phyloP scores from a whole-genome alignment of 1,140 invertebrate genomes.

The Lamellibrachia luymesi region DNA sequence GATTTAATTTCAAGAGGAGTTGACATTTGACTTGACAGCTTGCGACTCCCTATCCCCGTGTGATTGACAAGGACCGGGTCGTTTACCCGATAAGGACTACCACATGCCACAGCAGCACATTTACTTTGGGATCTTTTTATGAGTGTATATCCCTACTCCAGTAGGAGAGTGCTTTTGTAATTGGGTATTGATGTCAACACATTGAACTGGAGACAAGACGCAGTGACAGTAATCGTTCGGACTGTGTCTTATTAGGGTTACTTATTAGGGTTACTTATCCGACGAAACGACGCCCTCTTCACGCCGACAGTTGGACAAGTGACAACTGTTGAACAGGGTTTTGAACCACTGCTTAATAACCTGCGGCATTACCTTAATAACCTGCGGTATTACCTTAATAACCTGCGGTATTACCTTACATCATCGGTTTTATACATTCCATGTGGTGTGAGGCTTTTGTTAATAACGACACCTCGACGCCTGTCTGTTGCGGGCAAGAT shows the following conservation, averaged over 20 bases:
- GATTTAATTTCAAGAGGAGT: background rate
- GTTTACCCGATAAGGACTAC: background rate
- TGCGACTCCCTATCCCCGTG: background rate
- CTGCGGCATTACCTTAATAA: background rate
- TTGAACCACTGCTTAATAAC: background rate
- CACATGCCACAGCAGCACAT: background rate
- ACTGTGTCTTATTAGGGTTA: background rate
- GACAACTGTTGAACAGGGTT: background rate
- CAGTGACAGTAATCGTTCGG: background rate
- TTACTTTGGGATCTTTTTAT: background rate
- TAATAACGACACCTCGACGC: too few relatives aligned
- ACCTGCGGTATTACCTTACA: background rate
- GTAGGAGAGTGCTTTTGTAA: background rate
- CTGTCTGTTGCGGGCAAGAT: too few relatives aligned
- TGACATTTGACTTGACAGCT: background rate
- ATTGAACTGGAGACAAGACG: background rate
- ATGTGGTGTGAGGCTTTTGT: background rate
- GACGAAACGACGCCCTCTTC: background rate
- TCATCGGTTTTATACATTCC: background rate
- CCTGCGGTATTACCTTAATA: background rate
- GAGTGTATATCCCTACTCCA: background rate
- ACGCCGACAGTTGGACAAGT: background rate
- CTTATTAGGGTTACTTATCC: background rate
- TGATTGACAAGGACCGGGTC: background rate
- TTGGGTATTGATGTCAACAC: background rate